Conservation (phyloP, 2,797 vertebrate genomes). For the Eulemur coronatus region DNA sequence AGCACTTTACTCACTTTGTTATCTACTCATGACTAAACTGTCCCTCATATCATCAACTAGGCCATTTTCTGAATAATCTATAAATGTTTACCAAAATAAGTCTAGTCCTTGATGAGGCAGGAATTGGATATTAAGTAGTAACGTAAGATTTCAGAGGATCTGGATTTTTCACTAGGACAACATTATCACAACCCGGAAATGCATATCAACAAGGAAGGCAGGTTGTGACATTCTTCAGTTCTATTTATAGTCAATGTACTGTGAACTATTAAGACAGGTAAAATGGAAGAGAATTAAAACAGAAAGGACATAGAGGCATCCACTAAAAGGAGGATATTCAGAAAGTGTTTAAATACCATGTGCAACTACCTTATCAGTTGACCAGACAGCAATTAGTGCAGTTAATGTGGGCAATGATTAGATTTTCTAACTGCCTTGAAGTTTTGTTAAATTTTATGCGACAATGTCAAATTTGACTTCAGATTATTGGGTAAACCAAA, state of each 20-base stretch:
- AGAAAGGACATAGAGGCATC: not conserved
- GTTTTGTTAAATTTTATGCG: constrained; percentile 13
- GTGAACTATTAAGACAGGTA: not conserved
- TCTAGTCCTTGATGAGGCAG: not conserved
- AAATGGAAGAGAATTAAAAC: not conserved
- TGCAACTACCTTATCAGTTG: not conserved
- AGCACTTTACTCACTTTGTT: not conserved
- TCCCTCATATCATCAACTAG: not conserved
- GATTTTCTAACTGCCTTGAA: not conserved
- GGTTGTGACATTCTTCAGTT: not conserved
- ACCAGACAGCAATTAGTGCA: not conserved
- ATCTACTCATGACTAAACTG: not conserved
- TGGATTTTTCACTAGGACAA: not conserved
- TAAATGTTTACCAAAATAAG: constrained; percentile 1
- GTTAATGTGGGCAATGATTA: not conserved
- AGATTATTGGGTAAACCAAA: not conserved
- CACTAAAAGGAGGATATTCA: not conserved
- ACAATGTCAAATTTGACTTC: not conserved
- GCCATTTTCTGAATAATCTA: not conserved
- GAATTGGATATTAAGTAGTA: not conserved
- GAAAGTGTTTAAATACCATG: not conserved
- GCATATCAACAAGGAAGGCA: not conserved
- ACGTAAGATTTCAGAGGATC: not conserved
- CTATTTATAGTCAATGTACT: not conserved
- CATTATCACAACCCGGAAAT: not conserved